Conservation (phyloP, 2,888 invertebrate genomes). For the Sesia apiformis region DNA sequence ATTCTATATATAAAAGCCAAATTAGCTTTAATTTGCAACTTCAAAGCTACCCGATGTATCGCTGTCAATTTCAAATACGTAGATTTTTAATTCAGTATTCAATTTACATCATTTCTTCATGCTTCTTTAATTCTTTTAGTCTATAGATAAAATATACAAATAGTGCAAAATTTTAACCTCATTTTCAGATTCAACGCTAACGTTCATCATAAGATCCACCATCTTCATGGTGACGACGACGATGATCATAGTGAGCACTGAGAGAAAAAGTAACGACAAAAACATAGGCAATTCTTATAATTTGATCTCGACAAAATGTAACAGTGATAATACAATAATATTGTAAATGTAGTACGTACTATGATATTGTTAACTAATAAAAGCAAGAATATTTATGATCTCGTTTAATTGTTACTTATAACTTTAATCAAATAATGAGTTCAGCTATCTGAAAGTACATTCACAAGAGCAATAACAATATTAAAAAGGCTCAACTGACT, state of each 20-base stretch:
- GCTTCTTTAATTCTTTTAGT: no score
- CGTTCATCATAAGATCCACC: constrained; percentile 44
- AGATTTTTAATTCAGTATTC: no score
- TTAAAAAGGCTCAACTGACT: constrained; percentile 3
- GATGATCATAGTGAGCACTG: constrained; percentile 12
- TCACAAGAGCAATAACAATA: constrained; percentile 1
- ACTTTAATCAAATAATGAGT: no score
- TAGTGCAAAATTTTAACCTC: constrained; percentile 9
- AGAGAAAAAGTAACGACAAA: constrained; percentile 1
- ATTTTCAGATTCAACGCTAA: constrained; percentile 43
- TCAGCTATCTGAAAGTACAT: not conserved
- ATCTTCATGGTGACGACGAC: constrained; percentile 4
- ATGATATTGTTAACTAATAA: not conserved
- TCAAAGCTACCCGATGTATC: no score
- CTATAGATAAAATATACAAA: no score
- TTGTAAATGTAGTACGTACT: not conserved
- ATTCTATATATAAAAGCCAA: no score
- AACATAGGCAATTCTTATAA: no score
- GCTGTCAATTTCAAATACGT: no score
- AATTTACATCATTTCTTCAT: no score
- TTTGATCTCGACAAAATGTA: no score
- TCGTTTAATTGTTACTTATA: not conserved
- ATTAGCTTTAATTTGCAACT: no score
- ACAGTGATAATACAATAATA: no score
- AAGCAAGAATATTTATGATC: not conserved